Conservation (phyloP, 2,888 invertebrate genomes). For the Drosophila nr. perissopoda region DNA sequence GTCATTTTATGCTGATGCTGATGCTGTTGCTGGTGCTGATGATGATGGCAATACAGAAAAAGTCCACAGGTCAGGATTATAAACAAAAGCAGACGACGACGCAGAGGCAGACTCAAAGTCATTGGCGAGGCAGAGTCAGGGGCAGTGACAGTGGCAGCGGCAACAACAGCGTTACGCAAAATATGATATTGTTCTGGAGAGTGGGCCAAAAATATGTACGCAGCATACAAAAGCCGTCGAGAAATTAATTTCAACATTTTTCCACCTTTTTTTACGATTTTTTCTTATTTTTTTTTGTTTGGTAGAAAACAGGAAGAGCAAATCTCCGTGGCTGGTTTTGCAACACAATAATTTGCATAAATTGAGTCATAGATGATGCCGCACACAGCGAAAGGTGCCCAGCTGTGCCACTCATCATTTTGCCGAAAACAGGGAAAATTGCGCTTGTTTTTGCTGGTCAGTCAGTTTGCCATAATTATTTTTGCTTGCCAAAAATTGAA, state of each 20-base stretch:
- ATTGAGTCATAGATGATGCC: constrained; percentile 40
- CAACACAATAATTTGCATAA: constrained; percentile 47
- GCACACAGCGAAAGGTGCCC: constrained; percentile 3
- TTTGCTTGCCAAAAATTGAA: constrained; percentile 18
- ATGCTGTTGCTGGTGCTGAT: background rate
- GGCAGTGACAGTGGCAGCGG: background rate
- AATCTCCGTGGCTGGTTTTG: constrained; percentile 13
- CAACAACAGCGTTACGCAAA: constrained; percentile 53
- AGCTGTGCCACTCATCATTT: constrained; percentile 38
- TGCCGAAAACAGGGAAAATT: constrained; percentile 24
- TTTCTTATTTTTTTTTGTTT: constrained; percentile 2
- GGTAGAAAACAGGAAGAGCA: constrained; percentile 31
- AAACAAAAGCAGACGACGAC: constrained; percentile 47
- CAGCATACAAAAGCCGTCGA: constrained; percentile 52
- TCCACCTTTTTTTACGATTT: constrained; percentile 50
- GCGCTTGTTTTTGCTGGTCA: constrained; percentile 11
- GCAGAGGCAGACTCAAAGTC: background rate
- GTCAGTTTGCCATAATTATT: constrained; percentile 35
- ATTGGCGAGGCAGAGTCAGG: background rate
- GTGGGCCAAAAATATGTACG: constrained; percentile 29
- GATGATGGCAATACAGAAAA: constrained; percentile 53
- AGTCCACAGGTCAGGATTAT: constrained; percentile 76
- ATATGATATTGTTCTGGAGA: constrained; percentile 50
- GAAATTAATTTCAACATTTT: constrained; percentile 77
- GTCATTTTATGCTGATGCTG: constrained; percentile 39